phyloP scores from a whole-genome alignment of 2,888 invertebrate species.

The Andrena dorsata region DNA sequence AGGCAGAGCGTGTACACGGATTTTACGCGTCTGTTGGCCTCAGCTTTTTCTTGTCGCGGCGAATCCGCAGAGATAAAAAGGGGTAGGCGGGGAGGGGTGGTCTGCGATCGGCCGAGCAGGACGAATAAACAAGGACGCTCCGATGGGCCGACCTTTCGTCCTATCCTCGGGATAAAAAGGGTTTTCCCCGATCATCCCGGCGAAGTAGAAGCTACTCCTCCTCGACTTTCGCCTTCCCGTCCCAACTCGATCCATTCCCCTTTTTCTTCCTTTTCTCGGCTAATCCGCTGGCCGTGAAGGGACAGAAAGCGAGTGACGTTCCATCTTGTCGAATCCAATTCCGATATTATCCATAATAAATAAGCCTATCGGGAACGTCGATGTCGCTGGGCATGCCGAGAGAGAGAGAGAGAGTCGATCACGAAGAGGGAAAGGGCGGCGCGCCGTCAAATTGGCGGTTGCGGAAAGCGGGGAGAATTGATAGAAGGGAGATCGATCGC shows the following conservation, averaged over 20 bases:
- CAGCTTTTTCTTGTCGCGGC: conserved; percentile 21
- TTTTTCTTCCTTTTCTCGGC: not conserved
- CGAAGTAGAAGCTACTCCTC: conserved; percentile 44
- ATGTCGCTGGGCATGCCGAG: not conserved
- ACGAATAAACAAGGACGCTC: conserved; percentile 58
- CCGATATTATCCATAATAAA: conserved; percentile 76
- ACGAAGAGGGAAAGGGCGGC: not conserved
- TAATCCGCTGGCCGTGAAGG: conserved; percentile 35
- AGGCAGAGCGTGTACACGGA: conserved; percentile 15
- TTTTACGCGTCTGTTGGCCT: conserved; percentile 50
- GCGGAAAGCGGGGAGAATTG: conserved; percentile 1
- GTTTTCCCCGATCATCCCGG: conserved; percentile 54
- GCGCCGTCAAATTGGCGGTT: conserved; percentile 5
- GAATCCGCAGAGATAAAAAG: conserved; percentile 25
- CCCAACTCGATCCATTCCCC: conserved; percentile 28
- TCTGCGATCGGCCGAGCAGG: not conserved
- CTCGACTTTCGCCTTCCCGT: conserved; percentile 39
- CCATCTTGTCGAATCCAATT: conserved; percentile 70
- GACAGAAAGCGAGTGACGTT: conserved; percentile 9
- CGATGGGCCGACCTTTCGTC: conserved; percentile 45
- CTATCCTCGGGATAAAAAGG: conserved; percentile 58
- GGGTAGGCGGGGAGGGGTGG: not conserved
- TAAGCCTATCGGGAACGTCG: conserved; percentile 43
- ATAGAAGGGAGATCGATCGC: conserved; percentile 1
- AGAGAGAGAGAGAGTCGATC: conserved; percentile 1